Evolutionary conservation across 2,113 vertebrate species (phyloP), one percentile per base, ranked within the genome.

Genomic region (Empidonax alnorum): DNA sequence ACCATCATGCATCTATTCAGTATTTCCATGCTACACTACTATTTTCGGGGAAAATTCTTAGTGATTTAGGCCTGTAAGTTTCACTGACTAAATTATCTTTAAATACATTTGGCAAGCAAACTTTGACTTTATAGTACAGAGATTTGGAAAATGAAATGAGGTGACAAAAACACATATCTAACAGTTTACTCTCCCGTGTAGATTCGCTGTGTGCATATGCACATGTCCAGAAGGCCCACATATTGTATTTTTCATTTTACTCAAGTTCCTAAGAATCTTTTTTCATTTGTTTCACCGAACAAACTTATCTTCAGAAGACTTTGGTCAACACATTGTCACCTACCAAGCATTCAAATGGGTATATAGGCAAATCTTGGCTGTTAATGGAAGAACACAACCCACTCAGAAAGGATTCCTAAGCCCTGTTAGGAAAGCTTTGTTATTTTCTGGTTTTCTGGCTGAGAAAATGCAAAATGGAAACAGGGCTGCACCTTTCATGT

Each of bases 371-470:
- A 82, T 42, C 46, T 42, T 71, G 42, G 22, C 75, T 62, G 13
- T 28, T 76, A 74, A 68, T 8, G 44, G 61, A 92, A 89, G 42
- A 78, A 68, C 1, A 4, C 21, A 52, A 53, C 17, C 14, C 37
- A 37, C 24, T 93, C n/a, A 78, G 58, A 76, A 84, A 68, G 5
- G 0, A 75, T 52, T 61, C 2, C 2, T 27, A 71, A 84, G 12
- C 23, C 31, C 42, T n/a, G 5, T 42, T 49, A 68, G 22, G 20
- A n/a, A 28, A 78, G 7, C 23, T 47, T 87, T 75, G 21, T 12
- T 75, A 27, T 47, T 86, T 92, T 95, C 84, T 87, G 33, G 20
- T 44, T 84, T 96, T 87, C 87, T 85, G 39, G 50, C 25, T 42
- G 21, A 68, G 78, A 59, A 91, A 78, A 68, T 7, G 30, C 33